Evolutionary conservation across 2,113 vertebrate genomes (phyloP).

Genomic region (Apus apus): DNA sequence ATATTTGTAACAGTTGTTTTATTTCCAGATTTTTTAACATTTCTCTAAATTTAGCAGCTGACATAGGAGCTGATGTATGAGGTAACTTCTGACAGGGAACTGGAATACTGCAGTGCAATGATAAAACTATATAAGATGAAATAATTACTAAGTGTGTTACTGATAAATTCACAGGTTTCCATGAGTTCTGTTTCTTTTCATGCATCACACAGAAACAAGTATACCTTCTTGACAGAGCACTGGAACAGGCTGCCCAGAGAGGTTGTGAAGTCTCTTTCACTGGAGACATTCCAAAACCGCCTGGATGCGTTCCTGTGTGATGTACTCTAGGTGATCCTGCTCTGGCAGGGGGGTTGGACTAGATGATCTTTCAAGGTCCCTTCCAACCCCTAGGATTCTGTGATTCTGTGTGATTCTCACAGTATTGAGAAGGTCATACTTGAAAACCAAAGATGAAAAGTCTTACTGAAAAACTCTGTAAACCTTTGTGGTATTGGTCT

Average conservation of each 20-base stretch:
- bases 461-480: not conserved
- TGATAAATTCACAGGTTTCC: not conserved
- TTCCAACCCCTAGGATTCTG: no score
- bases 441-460: not conserved
- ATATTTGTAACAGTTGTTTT: not conserved
- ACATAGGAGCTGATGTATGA: not conserved
- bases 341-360: no score
- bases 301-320: no score
- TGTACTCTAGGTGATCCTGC: no score
- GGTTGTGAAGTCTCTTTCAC: no score
- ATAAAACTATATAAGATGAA: not conserved
- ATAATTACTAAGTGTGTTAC: not conserved
- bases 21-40: not conserved
- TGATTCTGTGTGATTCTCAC: no score
- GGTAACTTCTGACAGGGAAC: not conserved
- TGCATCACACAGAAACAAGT: not conserved
- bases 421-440: not conserved
- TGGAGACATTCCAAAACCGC: no score
- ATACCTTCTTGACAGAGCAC: not conserved
- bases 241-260: no score
- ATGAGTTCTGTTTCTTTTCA: not conserved
- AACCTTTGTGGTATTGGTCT: not conserved
- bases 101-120: not conserved
- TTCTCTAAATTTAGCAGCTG: not conserved
- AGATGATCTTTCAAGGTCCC: no score